phyloP scores from a whole-genome alignment of 2,113 vertebrate species.

The Steatornis caripensis region DNA sequence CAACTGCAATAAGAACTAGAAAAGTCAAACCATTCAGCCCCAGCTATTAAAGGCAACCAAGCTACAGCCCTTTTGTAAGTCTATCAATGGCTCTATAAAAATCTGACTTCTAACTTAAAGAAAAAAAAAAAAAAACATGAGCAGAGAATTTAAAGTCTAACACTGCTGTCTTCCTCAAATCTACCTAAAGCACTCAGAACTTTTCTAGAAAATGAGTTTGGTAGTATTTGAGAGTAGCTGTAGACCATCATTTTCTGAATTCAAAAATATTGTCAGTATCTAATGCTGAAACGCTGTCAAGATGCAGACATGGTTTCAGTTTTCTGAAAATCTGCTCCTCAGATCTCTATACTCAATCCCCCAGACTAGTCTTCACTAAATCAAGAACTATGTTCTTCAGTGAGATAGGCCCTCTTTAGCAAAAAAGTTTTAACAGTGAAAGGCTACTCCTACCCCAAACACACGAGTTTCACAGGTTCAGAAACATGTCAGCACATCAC shows the following conservation, averaged over 20 bases:
- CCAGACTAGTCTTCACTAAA: background rate
- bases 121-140: background rate
- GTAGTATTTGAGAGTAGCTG: background rate
- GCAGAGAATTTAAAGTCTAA: background rate
- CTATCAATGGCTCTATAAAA: background rate
- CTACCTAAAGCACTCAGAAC: background rate
- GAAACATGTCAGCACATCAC: background rate
- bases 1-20: background rate
- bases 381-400: background rate
- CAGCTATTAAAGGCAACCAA: background rate
- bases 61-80: accelerated
- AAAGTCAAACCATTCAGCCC: background rate
- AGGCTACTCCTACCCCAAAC: background rate
- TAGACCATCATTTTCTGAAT: background rate
- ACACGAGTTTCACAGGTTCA: background rate
- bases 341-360: background rate
- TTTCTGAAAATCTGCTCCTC: slow-evolving; percentile 45
- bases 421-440: background rate
- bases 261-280: background rate
- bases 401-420: background rate
- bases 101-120: background rate
- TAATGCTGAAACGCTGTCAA: background rate
- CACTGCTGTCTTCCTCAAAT: background rate
- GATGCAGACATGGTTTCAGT: background rate
- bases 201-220: background rate